Conservation (phyloP, 53 echinoderm and acorn worm species). For the Temnopleurus reevesii region DNA sequence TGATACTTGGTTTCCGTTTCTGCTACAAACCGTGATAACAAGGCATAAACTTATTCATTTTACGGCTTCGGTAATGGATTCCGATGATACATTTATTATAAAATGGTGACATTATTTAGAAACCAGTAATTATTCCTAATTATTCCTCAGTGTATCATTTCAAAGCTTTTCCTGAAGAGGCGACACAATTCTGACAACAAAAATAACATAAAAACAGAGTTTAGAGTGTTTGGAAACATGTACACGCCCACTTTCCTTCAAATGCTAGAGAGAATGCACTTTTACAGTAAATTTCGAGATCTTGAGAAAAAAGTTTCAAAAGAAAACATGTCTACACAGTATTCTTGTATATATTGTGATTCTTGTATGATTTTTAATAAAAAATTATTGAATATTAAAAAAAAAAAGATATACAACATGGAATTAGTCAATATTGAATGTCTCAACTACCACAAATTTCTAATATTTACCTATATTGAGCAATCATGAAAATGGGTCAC, state of each 20-base stretch:
- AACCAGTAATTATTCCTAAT: slow-evolving; percentile 1
- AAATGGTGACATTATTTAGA: background rate
- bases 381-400: background rate
- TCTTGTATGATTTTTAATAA: background rate
- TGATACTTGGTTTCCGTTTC: background rate
- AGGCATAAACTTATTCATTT: background rate
- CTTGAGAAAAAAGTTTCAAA: too few relatives aligned
- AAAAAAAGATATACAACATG: too few relatives aligned
- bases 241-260: background rate
- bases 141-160: background rate
- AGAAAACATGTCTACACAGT: background rate
- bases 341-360: background rate
- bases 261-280: background rate
- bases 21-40: background rate
- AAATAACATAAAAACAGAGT: background rate
- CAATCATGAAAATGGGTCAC: too few relatives aligned
- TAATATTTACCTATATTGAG: too few relatives aligned
- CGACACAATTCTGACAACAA: too few relatives aligned
- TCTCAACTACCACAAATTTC: too few relatives aligned
- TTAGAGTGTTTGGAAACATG: background rate
- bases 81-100: background rate
- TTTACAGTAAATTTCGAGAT: background rate
- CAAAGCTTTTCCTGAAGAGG: background rate
- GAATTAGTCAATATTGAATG: too few relatives aligned
- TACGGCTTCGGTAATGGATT: background rate